phyloP scores from a whole-genome alignment of 2,888 invertebrate species.

The Hartigia nigra region DNA sequence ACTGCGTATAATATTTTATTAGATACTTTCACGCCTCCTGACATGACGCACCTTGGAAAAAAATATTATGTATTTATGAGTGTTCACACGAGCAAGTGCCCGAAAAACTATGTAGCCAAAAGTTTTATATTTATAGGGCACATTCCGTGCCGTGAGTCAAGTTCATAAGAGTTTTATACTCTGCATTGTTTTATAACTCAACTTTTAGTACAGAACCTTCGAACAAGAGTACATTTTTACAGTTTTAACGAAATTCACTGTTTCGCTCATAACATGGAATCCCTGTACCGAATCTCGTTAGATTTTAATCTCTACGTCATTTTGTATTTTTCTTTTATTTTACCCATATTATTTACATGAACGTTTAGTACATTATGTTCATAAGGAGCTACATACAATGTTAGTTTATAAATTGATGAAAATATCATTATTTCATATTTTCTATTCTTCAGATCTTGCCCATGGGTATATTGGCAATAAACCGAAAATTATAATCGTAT shows the following conservation, averaged over 20 bases:
- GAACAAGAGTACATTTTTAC: neutral
- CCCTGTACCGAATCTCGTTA: neutral
- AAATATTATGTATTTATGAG: neutral
- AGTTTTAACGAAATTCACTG: neutral
- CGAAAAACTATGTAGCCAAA: neutral
- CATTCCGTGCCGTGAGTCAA: neutral
- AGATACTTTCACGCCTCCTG: neutral
- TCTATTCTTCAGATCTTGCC: neutral
- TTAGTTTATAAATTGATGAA: no score
- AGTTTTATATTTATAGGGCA: neutral
- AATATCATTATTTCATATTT: neutral
- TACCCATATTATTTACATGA: no score
- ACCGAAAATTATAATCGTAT: neutral
- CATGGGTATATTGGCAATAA: neutral
- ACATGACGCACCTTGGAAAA: neutral
- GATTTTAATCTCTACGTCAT: neutral
- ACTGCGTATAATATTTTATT: neutral
- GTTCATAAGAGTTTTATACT: no score
- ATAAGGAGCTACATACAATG: no score
- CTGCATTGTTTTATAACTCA: neutral
- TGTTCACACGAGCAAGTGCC: neutral
- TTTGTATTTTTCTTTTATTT: no score
- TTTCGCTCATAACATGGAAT: neutral
- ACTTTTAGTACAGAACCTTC: neutral
- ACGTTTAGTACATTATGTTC: no score